Base-by-base conservation (phyloP, 92 coral and sea anemone genomes). In the Blastomussa wellsi region DNA sequence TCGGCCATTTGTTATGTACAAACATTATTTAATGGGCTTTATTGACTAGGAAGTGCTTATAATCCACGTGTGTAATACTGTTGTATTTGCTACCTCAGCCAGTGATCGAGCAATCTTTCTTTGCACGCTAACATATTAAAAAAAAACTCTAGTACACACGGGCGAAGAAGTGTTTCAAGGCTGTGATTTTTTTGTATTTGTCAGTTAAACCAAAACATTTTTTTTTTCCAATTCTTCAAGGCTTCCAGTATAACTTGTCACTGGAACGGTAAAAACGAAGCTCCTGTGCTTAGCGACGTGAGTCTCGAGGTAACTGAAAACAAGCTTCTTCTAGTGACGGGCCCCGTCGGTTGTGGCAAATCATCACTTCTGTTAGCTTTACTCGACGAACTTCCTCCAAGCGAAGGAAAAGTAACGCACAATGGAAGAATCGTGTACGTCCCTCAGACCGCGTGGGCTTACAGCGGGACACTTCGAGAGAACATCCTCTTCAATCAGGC, bases 401-500 rank as follows among this genome's bases (percentile, higher is more conserved):
- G 89, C 47, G 70, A 69, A 19, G 98, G 98, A 64, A 87, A 85
- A 15, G 83, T 94, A 31, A 73, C 77, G 11, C 68, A 81, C 76
- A 79, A 78, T 16, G 98, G 98, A 16, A 85, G 62, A 19, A 79
- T 94, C 37, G 94, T 93, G 14, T 94, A 94, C 75, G 98, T 94
- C 22, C 98, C 98, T 17, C 98, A 94, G 81, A 85, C 91, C 7
- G 98, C 98, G 4, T 94, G 98, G 98, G 98, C 92, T 6, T 94
- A 87, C 68, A 94, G 93, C 36, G 98, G 98, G 2, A 82, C 98
- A 5, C 74, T 94, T 7, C 83, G 91, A 65, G 98, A 94, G 57
- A 94, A 94, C 57, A 92, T 94, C 51, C 90, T 94, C 67, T 94
- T 94, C 71, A 94, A 93, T 65, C 92, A 94, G 80, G 88, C 88